A percentile compares a stretch with the other conserved stretches of the same genome.
Conservation (phyloP, 2,113 vertebrate genomes). For the Rhinoderma darwinii region DNA sequence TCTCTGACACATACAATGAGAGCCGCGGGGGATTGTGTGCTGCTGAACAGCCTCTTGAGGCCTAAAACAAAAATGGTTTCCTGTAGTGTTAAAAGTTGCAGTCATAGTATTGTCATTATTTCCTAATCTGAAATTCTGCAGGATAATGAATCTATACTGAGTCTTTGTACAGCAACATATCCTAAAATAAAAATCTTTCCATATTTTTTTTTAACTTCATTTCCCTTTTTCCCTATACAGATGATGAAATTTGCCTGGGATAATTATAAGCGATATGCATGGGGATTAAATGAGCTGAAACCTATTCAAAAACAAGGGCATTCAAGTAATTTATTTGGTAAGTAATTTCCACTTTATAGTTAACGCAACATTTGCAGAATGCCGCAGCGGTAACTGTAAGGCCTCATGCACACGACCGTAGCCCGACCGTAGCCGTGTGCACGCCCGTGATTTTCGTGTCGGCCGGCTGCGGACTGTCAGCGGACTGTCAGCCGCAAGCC, state of each 20-base stretch:
- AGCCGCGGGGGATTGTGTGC: no score
- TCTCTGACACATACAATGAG: no score
- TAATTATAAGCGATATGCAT: slow-evolving; percentile 93
- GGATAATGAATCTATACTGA: not conserved
- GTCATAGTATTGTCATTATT: not conserved
- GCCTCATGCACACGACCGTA: no score
- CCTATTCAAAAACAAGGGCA: slow-evolving; percentile 95
- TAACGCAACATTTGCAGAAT: not conserved
- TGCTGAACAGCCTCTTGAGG: no score
- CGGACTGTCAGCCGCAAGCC: no score
- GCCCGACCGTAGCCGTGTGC: no score
- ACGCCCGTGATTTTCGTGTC: no score
- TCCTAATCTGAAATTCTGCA: not conserved
- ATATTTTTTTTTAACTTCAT: not conserved
- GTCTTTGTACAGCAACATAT: not conserved
- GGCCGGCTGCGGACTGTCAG: no score
- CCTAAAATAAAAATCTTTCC: not conserved
- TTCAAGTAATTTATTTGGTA: slow-evolving; percentile 98
- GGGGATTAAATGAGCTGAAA: slow-evolving; percentile 96
- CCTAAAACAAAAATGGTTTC: no score
- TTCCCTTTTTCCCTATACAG: slow-evolving; percentile 70
- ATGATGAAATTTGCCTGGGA: slow-evolving; percentile 99
- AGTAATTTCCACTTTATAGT: slow-evolving; percentile 72
- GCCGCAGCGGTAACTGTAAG: not conserved
- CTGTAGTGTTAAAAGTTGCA: no score